Evolutionary conservation across 1,140 invertebrate species (phyloP), one percentile per base, ranked within the genome.

Genomic region (Halotydeus destructor): DNA sequence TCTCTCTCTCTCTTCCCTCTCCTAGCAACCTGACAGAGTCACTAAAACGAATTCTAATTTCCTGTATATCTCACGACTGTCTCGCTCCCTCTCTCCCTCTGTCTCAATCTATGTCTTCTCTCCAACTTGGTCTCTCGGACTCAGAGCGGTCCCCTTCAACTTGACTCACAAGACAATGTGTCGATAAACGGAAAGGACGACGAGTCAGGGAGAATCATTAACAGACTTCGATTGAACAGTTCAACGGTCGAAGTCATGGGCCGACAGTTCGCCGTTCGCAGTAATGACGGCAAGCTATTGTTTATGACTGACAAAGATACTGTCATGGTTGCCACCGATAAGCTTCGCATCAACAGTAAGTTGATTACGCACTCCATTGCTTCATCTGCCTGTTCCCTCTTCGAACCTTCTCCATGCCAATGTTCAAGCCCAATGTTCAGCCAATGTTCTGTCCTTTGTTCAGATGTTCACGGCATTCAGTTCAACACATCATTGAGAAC

Each of bases 231-330:
- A 24, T n/a, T 44, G 8, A 22, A 24, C 18, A 33, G 25, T 37
- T 27, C 37, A 2, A 16, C 27, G 12, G n/a, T 88, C 46, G 77
- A 81, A 57, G 80, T 76, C 54, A 65, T 74, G 49, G 71, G 80
- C 26, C 69, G 70, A 50, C 66, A 69, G 41, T 84, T 91, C 59
- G 70, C 72, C 54, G 74, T 91, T 51, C 71, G 73, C 21, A 78
- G 88, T 60, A 66, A 71, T 24, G 64, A 66, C 45, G 79, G 80
- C 22, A 64, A 68, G 31, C 61, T 74, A 22, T 64, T 91, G 31
- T 89, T 91, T 62, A 76, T 74, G 14, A 81, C 79, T 24, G 76
- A 82, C 55, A 69, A 68, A 19, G 70, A 81, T 37, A 75, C 80
- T 61, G 79, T 89, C 24, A 66, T 74, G 21, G 70, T 86, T 9